A percentile compares a stretch with the other conserved stretches of the same genome.
phyloP scores from a whole-genome alignment of 2,113 vertebrate genomes.

The Spea bombifrons region DNA sequence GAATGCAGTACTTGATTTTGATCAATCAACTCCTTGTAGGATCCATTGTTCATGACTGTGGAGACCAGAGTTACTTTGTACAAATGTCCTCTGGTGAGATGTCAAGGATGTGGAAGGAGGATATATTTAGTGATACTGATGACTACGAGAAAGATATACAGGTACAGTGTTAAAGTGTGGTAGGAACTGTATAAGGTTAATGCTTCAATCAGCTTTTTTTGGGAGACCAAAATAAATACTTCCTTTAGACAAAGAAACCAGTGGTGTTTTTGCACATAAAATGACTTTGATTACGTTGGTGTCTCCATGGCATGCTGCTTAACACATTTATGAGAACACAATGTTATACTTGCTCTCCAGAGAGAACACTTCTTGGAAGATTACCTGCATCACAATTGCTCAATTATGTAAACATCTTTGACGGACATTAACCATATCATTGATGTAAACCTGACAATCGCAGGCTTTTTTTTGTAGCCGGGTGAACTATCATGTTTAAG shows the following conservation, averaged over 20 bases:
- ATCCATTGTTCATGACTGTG: slow-evolving; percentile 45
- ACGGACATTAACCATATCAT: not conserved
- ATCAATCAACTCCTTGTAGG: slow-evolving; percentile 7
- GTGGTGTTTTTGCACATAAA: not conserved
- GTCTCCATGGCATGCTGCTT: not conserved
- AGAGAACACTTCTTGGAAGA: not conserved
- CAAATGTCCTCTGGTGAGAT: slow-evolving; percentile 34
- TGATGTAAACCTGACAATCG: not conserved
- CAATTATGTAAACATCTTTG: not conserved
- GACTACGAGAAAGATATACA: slow-evolving; percentile 42
- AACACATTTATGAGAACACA: not conserved
- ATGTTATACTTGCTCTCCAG: not conserved
- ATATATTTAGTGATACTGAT: slow-evolving; percentile 40
- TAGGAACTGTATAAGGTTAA: too few relatives aligned
- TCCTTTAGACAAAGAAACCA: not conserved
- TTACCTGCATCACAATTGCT: slow-evolving; percentile 11
- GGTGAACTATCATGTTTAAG: not conserved
- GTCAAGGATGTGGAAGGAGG: slow-evolving; percentile 44
- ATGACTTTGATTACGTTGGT: not conserved
- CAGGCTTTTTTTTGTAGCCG: not conserved
- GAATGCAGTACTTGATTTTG: not conserved
- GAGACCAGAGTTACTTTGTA: slow-evolving; percentile 48
- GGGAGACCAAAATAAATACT: too few relatives aligned
- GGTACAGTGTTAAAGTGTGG: slow-evolving; percentile 22
- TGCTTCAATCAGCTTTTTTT: too few relatives aligned